phyloP scores from a whole-genome alignment of 2,888 invertebrate species.

The Callosobruchus maculatus region DNA sequence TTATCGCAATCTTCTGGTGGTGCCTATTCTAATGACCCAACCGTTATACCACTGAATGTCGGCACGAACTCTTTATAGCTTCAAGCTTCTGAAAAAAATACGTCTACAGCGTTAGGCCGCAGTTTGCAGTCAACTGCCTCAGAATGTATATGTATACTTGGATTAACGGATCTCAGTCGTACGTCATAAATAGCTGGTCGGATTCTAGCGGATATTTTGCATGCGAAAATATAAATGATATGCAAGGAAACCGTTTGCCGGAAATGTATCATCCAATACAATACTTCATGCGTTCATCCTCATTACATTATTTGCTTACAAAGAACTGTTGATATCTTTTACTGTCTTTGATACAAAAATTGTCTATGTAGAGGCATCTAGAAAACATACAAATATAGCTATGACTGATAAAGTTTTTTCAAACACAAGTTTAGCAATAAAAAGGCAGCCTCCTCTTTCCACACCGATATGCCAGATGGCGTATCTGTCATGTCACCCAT shows the following conservation, averaged over 20 bases:
- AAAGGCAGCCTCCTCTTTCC: too few relatives aligned
- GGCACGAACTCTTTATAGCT: neutral
- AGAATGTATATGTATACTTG: neutral
- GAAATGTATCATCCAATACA: neutral
- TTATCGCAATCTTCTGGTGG: too few relatives aligned
- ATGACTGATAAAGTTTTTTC: too few relatives aligned
- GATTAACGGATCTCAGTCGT: neutral
- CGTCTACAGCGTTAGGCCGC: neutral
- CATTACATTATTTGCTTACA: too few relatives aligned
- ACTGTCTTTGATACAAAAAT: too few relatives aligned
- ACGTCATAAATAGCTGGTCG: neutral
- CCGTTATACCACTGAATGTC: neutral
- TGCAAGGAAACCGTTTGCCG: neutral
- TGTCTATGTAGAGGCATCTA: too few relatives aligned
- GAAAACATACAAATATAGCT: too few relatives aligned
- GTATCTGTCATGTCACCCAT: too few relatives aligned
- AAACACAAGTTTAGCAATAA: too few relatives aligned
- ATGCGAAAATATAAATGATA: neutral
- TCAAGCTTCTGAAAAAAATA: neutral
- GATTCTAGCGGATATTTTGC: neutral
- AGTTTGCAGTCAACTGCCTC: neutral
- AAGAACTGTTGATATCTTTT: too few relatives aligned
- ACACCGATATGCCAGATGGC: too few relatives aligned
- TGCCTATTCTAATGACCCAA: too few relatives aligned
- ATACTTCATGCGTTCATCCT: neutral